Base-by-base conservation (phyloP, 2,113 vertebrate species). In the Antigone vipio region DNA sequence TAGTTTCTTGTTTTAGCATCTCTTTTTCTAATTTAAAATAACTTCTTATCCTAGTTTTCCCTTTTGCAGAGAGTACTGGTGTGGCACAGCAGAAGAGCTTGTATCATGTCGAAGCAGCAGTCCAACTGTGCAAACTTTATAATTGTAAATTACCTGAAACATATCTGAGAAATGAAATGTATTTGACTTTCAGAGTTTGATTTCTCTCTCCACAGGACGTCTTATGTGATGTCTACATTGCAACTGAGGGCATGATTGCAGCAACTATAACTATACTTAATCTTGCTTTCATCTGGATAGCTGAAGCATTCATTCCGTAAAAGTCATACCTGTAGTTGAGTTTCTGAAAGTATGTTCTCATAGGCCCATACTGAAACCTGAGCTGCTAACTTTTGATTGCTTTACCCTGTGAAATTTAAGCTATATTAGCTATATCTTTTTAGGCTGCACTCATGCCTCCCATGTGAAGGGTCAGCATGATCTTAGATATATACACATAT, bases 41-140 rank as follows among this genome's bases (percentile, higher is more conserved):
- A 35, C 15, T 59, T 82, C 35, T 55, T 56, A 44, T 44, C 35
- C 45, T 40, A 83, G 20, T 42, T 84, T 92, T 86, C 32, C 11
- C 44, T 92, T 96, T 80, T 83, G 7, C 60, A 92, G 44, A 68
- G 16, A 63, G 5, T 68, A 27, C 27, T 62, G 5, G 4, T 77
- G 6, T 35, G 73, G 44, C 49, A 73, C 30, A 47, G 53, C 21
- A 56, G 49, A 62, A 56, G 23, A 64, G 10, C 13, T 88, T 52
- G 11, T 44, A 71, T 52, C 40, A 29, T 32, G 34, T 29, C 71
- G 86, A 92, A 86, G 63, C 68, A 86, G 62, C 49, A 86, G 66
- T 72, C 85, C 83, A 85, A 76, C 75, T 73, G 88, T 88, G 91
- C 71, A 89, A 69, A 89, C 77, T 78, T 96, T 59, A 42, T 52